These are phyloP conservation scores for Merluccius polli DNA, from an alignment of 2,797 vertebrate genomes.

Conservation along the genomic window DNA sequence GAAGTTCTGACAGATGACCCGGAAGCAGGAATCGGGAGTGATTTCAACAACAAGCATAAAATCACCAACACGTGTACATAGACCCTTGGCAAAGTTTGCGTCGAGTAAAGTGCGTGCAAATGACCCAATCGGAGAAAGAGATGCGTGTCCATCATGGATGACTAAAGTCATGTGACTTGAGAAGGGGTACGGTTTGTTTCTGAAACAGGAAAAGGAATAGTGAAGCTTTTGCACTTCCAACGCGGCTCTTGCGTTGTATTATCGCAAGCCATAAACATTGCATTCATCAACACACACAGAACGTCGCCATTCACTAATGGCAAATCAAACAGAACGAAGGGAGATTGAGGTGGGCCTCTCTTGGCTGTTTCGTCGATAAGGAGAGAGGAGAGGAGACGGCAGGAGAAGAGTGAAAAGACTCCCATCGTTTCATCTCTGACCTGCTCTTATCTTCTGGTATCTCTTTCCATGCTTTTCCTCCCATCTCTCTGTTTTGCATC, in stretches of 20 bases:
- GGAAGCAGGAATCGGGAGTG: slow-evolving; percentile 35
- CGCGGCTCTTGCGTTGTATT: slow-evolving; percentile 45
- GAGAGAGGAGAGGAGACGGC: slow-evolving; percentile 57
- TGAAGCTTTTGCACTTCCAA: slow-evolving; percentile 37
- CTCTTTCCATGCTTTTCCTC: slow-evolving; percentile 35
- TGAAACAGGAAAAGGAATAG: slow-evolving; percentile 39
- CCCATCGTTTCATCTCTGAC: slow-evolving; percentile 42
- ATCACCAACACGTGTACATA: slow-evolving; percentile 52
- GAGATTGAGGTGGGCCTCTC: slow-evolving; percentile 46
- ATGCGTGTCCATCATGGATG: slow-evolving; percentile 44
- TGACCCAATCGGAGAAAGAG: slow-evolving; percentile 62
- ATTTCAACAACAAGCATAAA: slow-evolving; percentile 55
- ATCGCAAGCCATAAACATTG: slow-evolving; percentile 41
- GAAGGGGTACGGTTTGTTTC: slow-evolving; percentile 29
- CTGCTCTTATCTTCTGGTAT: slow-evolving; percentile 10
- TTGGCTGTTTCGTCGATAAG: slow-evolving; percentile 35
- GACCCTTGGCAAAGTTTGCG: slow-evolving; percentile 72
- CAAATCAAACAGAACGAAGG: slow-evolving; percentile 60
- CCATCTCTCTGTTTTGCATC: slow-evolving; percentile 38
- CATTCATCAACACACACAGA: slow-evolving; percentile 21
- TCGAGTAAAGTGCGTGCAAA: slow-evolving; percentile 73
- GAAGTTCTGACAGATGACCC: slow-evolving; percentile 33
- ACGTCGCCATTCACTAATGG: slow-evolving; percentile 31
- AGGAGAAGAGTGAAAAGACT: slow-evolving; percentile 45
- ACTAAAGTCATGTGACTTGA: slow-evolving; percentile 34